phyloP scores from a whole-genome alignment of 2,888 invertebrate genomes.

The Listrodromus nycthemerus region DNA sequence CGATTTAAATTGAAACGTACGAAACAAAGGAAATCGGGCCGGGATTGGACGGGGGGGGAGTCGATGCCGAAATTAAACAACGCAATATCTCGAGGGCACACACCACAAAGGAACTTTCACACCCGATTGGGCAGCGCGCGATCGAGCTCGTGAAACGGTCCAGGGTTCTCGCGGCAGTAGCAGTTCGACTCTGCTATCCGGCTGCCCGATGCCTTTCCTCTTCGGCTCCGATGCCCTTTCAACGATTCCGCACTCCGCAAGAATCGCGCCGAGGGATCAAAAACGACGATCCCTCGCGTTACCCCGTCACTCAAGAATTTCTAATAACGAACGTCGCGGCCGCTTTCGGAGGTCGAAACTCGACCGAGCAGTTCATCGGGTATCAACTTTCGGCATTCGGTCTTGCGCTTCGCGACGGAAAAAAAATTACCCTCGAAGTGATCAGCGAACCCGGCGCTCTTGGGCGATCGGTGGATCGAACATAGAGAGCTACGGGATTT shows the following conservation, averaged over 20 bases:
- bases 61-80: constrained; percentile 81
- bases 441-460: neutral
- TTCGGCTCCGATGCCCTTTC: constrained; percentile 49
- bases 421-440: neutral
- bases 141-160: constrained; percentile 42
- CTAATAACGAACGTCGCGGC: constrained; percentile 78
- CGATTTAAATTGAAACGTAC: constrained; percentile 83
- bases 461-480: neutral
- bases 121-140: constrained; percentile 80
- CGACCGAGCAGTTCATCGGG: neutral
- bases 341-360: constrained; percentile 11
- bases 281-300: constrained; percentile 58
- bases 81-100: constrained; percentile 80
- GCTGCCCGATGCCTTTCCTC: constrained; percentile 17
- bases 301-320: constrained; percentile 78
- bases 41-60: neutral
- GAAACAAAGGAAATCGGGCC: constrained; percentile 81
- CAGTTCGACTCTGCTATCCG: constrained; percentile 49
- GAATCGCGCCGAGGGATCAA: constrained; percentile 50
- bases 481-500: too few species aligned
- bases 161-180: constrained; percentile 44
- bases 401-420: neutral
- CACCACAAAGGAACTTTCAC: constrained; percentile 82
- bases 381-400: neutral
- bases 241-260: constrained; percentile 63